Evolutionary conservation across 2,113 vertebrate species (phyloP).

Genomic region (Etia nguti): DNA sequence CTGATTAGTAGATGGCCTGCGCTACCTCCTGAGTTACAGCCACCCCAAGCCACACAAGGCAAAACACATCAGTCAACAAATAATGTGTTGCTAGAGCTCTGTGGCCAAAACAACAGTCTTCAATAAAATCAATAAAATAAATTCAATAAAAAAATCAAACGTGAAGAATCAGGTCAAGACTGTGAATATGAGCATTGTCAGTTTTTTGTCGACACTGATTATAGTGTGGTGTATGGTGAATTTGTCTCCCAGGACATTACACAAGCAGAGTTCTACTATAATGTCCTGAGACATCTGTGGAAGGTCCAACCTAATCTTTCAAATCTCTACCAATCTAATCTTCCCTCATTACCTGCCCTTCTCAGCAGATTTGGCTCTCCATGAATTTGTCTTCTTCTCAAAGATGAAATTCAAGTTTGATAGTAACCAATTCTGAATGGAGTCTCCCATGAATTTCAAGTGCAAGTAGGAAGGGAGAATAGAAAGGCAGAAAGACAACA

Average conservation of each 20-base stretch:
- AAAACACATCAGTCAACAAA: neutral
- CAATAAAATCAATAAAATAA: neutral
- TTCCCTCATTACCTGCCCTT: neutral
- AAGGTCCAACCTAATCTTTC: neutral
- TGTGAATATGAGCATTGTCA: neutral
- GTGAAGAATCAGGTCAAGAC: neutral
- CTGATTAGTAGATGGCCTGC: neutral
- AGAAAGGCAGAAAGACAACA: neutral
- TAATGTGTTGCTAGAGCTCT: neutral
- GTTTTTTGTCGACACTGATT: neutral
- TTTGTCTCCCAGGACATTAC: neutral
- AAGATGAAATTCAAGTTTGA: neutral
- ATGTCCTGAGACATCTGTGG: neutral
- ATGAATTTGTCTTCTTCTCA: neutral
- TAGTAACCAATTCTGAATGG: neutral
- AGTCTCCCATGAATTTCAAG: neutral
- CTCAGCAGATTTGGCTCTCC: neutral
- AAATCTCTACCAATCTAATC: neutral
- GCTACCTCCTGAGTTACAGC: neutral
- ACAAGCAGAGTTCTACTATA: neutral
- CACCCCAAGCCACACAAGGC: neutral
- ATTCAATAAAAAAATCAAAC: neutral
- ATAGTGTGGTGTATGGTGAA: neutral
- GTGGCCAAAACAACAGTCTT: neutral
- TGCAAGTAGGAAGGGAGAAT: neutral